Conservation (phyloP, 2,888 invertebrate species). For the Periphyllus acericola region DNA sequence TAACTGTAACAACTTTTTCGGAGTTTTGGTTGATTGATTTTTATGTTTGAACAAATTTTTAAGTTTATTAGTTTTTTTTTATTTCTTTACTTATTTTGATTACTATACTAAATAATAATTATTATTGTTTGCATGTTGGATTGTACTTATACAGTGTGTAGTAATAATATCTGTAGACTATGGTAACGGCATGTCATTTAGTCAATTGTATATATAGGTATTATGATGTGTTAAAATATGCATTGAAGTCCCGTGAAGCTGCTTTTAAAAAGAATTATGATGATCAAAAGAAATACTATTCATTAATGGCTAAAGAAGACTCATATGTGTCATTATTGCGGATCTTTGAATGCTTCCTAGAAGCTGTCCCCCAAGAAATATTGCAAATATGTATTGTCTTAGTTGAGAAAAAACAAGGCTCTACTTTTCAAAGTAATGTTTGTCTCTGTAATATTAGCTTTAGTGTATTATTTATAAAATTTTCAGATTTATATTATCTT, state of each 20-base stretch:
- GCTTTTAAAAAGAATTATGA: conserved; percentile 71
- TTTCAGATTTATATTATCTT: neutral
- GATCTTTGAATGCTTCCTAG: conserved; percentile 83
- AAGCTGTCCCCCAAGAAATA: conserved; percentile 84
- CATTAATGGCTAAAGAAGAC: conserved; percentile 81
- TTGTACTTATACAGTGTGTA: neutral
- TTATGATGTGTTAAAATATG: conserved; percentile 70
- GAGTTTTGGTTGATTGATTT: conserved; percentile 67
- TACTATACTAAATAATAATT: neutral
- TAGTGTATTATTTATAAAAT: neutral
- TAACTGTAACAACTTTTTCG: conserved; percentile 68
- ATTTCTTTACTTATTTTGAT: neutral
- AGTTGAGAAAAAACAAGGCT: conserved; percentile 69
- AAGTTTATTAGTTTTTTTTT: neutral
- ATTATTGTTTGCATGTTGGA: neutral
- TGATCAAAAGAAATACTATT: conserved; percentile 76
- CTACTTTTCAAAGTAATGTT: conserved; percentile 66
- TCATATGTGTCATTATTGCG: conserved; percentile 81
- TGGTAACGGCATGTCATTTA: neutral
- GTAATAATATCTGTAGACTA: neutral
- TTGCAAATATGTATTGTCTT: conserved; percentile 79
- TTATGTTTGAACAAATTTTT: neutral
- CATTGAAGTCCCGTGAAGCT: conserved; percentile 75
- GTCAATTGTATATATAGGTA: conserved; percentile 65
- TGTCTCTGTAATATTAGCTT: conserved; percentile 21